Evolutionary conservation across 2,888 invertebrate species (phyloP).

Genomic region (Phengaris arion): DNA sequence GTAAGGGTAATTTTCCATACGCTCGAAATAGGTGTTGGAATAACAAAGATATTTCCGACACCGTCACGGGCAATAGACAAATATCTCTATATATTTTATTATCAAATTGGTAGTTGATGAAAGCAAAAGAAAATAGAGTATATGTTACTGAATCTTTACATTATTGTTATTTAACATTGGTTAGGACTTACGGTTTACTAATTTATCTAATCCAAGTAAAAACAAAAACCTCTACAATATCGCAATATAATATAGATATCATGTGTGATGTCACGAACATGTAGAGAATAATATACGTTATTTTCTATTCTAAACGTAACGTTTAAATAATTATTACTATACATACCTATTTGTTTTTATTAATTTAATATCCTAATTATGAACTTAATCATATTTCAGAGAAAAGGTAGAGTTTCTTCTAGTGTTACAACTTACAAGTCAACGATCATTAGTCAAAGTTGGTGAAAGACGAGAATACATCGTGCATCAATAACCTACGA

Average conservation of each 20-base stretch:
- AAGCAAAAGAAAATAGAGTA: not conserved
- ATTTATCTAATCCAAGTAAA: too few relatives aligned
- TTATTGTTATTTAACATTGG: too few relatives aligned
- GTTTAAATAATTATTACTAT: too few relatives aligned
- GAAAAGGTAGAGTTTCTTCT: not conserved
- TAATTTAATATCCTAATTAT: too few relatives aligned
- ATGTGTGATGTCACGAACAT: not conserved
- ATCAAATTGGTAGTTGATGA: not conserved
- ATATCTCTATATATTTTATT: not conserved
- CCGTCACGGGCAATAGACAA: conserved; percentile 3
- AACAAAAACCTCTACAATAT: too few relatives aligned
- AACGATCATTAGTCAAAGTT: conserved; percentile 18
- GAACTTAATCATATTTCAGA: too few relatives aligned
- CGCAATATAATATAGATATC: not conserved
- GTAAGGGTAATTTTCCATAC: conserved; percentile 21
- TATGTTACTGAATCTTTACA: too few relatives aligned
- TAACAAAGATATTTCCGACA: not conserved
- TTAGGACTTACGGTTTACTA: too few relatives aligned
- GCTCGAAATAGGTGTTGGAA: conserved; percentile 21
- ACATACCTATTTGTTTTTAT: too few relatives aligned
- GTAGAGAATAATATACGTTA: not conserved
- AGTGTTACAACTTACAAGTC: not conserved
- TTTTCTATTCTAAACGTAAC: too few relatives aligned
- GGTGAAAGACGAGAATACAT: conserved; percentile 16
- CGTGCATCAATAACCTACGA: conserved; percentile 13